Base-by-base conservation (phyloP, 2,888 invertebrate species). In the Brachyopa scutellaris region DNA sequence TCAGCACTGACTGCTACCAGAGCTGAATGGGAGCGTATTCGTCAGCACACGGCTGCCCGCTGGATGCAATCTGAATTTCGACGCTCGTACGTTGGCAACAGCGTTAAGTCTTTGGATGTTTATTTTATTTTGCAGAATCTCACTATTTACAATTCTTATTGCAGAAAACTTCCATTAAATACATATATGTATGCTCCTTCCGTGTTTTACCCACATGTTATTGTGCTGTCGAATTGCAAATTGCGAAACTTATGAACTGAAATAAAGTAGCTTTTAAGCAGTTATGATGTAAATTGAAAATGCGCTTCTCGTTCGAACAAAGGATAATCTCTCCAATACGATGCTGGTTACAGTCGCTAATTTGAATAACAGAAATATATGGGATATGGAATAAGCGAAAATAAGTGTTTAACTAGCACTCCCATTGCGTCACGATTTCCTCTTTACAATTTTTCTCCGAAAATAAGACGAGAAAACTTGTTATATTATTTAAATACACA, bases 111-210 rank as follows among this genome's bases (percentile, higher is more conserved):
- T 40, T 55, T 79, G 61, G 38, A 73, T 79, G 73, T 79, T 73
- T 79, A 79, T 73, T 78, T 73, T 36, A 57, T 59, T 66, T 79
- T 61, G 59, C 51, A 61, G 49, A 40, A 53, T 45, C 51, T 51
- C 15, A 33, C 51, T 51, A 66, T 66, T 51, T 66, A 36, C 45
- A 23, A 33, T 33, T 26, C 19, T 47, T 47, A 11, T 36, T 15
- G 9, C 13, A 26, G 21, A 6, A 33, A 47, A 47, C 15, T 33
- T 38, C 33, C 17, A 0, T 15, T 36, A 4, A 11, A 33, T 26
- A 42, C 42, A 26, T 26, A 5, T 6, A 26, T 6, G n/a, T 26
- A 26, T 6, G 3, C 6, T 26, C 26, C 26, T 19, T 29, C 38
- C 38, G 13, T 26, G 6, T 59, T n/a, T 15, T 9, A 19, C n/a